Evolutionary conservation across 1,140 invertebrate genomes (phyloP).

Genomic region (Solenopsis fugax): DNA sequence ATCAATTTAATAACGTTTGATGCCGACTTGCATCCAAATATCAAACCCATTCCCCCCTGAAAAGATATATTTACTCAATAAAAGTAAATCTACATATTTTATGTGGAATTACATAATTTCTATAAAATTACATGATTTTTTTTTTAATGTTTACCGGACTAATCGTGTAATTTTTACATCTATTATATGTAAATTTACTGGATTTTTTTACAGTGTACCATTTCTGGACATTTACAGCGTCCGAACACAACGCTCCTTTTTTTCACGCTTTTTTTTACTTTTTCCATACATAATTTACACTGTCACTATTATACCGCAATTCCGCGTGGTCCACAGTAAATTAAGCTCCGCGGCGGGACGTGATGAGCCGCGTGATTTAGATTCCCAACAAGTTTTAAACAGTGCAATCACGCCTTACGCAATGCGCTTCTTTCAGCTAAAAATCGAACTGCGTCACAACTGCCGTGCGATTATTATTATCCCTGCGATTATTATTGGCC

Average conservation of each 20-base stretch:
- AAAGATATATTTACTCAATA: no score
- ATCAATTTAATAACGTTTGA: no score
- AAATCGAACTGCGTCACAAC: slow-evolving; percentile 42
- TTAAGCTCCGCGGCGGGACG: not conserved
- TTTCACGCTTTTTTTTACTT: not conserved
- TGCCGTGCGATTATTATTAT: slow-evolving; percentile 29
- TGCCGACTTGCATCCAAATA: no score
- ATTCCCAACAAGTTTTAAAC: slow-evolving; percentile 5
- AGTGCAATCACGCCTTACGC: slow-evolving; percentile 9
- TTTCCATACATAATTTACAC: not conserved
- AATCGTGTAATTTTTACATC: no score
- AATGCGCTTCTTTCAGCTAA: not conserved
- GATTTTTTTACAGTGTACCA: no score
- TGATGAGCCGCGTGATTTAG: not conserved
- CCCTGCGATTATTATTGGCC: no score
- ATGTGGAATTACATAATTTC: no score
- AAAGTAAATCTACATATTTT: no score
- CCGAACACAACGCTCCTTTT: not conserved
- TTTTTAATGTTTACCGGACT: no score
- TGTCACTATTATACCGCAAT: not conserved
- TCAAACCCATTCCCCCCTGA: no score
- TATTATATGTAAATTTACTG: no score
- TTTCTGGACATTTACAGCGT: not conserved
- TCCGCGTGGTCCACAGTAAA: not conserved
- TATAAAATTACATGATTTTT: no score